phyloP scores from a whole-genome alignment of 23 tunicate species.

The Halocynthia aurantium region DNA sequence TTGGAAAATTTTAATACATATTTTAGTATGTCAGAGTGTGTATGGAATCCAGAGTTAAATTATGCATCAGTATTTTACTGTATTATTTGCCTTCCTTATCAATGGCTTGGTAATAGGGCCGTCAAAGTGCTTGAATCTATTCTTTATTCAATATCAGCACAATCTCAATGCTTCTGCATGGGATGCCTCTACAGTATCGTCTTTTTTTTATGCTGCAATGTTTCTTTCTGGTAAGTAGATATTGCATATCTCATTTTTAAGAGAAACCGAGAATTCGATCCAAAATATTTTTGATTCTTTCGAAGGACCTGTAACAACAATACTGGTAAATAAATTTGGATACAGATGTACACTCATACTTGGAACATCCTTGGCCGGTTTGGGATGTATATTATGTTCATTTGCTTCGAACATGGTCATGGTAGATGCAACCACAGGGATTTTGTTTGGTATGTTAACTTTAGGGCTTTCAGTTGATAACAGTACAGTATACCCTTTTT shows the following conservation, averaged over 20 bases:
- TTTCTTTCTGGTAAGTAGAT: conserved; percentile 25
- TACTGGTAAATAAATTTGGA: conserved; percentile 31
- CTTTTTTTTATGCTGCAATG: conserved; percentile 23
- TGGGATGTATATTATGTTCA: conserved; percentile 15
- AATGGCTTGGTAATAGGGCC: conserved; percentile 27
- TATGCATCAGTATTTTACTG: not conserved
- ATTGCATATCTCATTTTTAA: not conserved
- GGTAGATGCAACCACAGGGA: conserved; percentile 24
- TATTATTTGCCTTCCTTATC: conserved; percentile 16
- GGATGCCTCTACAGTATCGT: conserved; percentile 23
- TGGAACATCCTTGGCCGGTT: conserved; percentile 19
- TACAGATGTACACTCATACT: conserved; percentile 25
- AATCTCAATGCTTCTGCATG: conserved; percentile 27
- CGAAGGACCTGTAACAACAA: conserved; percentile 35
- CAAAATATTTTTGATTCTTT: not conserved
- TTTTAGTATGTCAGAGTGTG: too few relatives aligned
- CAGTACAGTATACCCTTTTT: not conserved
- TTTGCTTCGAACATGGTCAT: not conserved
- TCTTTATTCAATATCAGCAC: conserved; percentile 26
- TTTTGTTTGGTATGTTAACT: conserved; percentile 14
- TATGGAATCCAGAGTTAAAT: too few relatives aligned
- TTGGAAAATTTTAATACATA: too few relatives aligned
- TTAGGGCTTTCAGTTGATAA: not conserved
- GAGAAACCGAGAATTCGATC: not conserved
- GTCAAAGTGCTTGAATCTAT: conserved; percentile 25